Percentiles rank a stretch among this genome's conserved stretches.
These are phyloP conservation scores for Wiebesia pumilae DNA, from an alignment of 1,140 invertebrate species.

Conservation along the genomic window DNA sequence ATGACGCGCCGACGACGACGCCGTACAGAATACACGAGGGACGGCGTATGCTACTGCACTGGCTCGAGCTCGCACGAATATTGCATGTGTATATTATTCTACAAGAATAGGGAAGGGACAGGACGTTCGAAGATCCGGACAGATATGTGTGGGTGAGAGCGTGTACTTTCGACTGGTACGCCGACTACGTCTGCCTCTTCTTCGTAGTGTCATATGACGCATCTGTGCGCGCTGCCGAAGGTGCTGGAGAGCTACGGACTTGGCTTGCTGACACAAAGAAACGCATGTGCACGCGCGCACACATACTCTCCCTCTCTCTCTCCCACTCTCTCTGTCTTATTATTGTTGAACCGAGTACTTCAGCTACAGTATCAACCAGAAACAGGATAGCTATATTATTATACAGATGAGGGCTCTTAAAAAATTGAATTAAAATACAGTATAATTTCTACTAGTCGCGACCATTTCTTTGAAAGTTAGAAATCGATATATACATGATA, in stretches of 20 bases:
- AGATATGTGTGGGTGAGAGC: not conserved
- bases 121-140: not conserved
- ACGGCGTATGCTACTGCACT: conserved; percentile 17
- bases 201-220: not conserved
- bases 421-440: not conserved
- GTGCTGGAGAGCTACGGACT: not conserved
- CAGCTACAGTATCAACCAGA: not conserved
- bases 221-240: not conserved
- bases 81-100: not conserved
- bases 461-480: not conserved
- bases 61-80: not conserved
- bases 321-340: not conserved
- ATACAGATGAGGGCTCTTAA: not conserved
- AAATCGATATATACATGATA: not conserved
- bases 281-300: too few species aligned
- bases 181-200: not conserved
- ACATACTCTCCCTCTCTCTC: not conserved
- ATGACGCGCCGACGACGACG: not conserved
- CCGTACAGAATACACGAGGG: not conserved
- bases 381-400: not conserved
- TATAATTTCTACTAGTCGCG: not conserved
- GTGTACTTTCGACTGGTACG: not conserved
- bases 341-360: not conserved
- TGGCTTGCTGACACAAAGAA: too few species aligned
- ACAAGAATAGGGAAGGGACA: conserved; percentile 3